phyloP scores from a whole-genome alignment of 2,888 invertebrate genomes.

The Schizotus pectinicornis region DNA sequence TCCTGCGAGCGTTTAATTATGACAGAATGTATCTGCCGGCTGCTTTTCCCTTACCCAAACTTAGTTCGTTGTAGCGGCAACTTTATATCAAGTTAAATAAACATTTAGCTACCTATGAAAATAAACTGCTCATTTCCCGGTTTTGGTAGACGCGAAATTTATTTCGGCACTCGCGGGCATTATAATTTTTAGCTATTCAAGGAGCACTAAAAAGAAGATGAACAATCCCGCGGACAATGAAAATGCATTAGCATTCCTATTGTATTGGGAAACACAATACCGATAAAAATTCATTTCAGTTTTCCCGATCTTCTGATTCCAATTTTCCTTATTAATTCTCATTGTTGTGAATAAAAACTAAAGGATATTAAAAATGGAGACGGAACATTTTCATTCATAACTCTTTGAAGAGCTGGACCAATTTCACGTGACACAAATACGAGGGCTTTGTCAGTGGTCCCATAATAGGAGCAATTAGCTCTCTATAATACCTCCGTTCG shows the following conservation, averaged over 20 bases:
- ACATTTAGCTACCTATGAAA: conserved; percentile 33
- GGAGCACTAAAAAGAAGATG: conserved; percentile 29
- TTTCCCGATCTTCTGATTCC: conserved; percentile 17
- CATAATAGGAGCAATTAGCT: conserved; percentile 17
- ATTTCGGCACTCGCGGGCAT: conserved; percentile 6
- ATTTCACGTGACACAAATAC: conserved; percentile 9
- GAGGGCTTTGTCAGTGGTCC: conserved; percentile 12
- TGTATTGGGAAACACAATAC: conserved; percentile 33
- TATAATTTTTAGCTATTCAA: conserved; percentile 18
- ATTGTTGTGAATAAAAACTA: conserved; percentile 20
- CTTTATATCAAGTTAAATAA: conserved; percentile 36
- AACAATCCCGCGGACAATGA: conserved; percentile 32
- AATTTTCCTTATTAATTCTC: conserved; percentile 22
- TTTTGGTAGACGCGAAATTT: conserved; percentile 7
- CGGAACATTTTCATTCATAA: conserved; percentile 4
- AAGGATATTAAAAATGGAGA: conserved; percentile 15
- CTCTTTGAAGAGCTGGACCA: conserved; percentile 8
- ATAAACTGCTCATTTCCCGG: conserved; percentile 24
- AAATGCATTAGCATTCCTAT: conserved; percentile 27
- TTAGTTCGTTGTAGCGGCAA: conserved; percentile 25
- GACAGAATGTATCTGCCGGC: conserved; percentile 30
- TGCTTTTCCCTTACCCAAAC: conserved; percentile 24
- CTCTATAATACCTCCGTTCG: conserved; percentile 13
- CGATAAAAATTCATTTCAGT: conserved; percentile 12
- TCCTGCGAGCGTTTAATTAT: conserved; percentile 31